These are phyloP conservation scores for Microctonus hyperodae DNA, from an alignment of 2,888 invertebrate species.

Conservation along the genomic window DNA sequence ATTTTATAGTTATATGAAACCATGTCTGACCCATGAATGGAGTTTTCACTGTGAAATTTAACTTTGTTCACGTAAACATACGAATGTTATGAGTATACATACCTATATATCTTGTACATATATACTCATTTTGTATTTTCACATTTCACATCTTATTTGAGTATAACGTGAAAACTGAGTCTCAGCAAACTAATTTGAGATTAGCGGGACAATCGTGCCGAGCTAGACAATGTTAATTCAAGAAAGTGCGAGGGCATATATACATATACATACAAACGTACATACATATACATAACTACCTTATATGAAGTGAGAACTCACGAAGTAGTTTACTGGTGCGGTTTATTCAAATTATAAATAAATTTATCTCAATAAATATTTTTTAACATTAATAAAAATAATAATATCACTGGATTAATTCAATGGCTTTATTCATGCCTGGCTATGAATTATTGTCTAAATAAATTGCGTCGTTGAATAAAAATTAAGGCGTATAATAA, in stretches of 20 bases:
- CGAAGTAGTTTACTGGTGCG: not conserved
- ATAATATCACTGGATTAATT: not conserved
- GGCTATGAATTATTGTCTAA: not conserved
- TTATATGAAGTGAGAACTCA: not conserved
- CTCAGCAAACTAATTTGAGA: constrained; percentile 7
- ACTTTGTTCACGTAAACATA: not conserved
- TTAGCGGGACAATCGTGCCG: not conserved
- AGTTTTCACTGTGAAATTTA: not conserved
- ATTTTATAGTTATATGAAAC: no score
- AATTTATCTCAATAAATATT: not conserved
- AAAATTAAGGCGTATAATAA: not conserved
- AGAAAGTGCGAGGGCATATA: not conserved
- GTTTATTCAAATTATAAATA: not conserved
- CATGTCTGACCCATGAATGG: not conserved
- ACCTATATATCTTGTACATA: not conserved
- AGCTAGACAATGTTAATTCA: constrained; percentile 3
- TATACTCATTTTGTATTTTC: not conserved
- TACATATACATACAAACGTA: not conserved
- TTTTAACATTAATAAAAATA: not conserved
- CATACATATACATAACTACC: not conserved
- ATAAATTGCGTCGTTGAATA: not conserved
- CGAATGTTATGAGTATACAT: not conserved
- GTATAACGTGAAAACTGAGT: not conserved
- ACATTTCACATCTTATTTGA: not conserved
- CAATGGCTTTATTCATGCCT: not conserved